Evolutionary conservation across 2,797 vertebrate species (phyloP).

Genomic region (Pithecia hirsuta): DNA sequence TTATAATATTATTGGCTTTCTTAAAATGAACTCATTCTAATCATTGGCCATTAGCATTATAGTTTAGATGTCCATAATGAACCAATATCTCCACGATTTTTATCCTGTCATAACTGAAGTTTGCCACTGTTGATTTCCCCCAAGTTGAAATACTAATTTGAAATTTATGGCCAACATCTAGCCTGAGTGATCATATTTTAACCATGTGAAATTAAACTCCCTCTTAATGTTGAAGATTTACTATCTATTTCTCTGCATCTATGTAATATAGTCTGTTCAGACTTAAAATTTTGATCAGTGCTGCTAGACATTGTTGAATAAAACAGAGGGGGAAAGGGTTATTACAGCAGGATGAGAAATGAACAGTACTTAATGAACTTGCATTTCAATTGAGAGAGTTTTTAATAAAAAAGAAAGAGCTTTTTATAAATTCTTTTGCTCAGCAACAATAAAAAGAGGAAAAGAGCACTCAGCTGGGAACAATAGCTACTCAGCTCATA

Average conservation of each 20-base stretch:
- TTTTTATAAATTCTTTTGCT: conserved; percentile 69
- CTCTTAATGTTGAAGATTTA: neutral
- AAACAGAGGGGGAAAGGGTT: neutral
- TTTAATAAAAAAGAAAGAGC: conserved; percentile 56
- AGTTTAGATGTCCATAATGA: neutral
- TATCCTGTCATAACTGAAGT: neutral
- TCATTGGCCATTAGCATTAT: neutral
- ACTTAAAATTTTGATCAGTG: neutral
- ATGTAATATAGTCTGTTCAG: neutral
- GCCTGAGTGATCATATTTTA: neutral
- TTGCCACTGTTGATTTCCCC: neutral
- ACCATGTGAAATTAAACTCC: neutral
- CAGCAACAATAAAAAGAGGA: conserved; percentile 54
- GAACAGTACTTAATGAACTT: conserved; percentile 70
- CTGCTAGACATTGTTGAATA: neutral
- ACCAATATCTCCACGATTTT: neutral
- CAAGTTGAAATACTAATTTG: neutral
- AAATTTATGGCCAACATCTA: neutral
- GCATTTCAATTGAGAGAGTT: conserved; percentile 61
- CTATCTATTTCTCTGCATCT: neutral
- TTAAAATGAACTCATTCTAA: neutral
- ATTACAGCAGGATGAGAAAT: conserved; percentile 43
- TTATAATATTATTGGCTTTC: neutral
- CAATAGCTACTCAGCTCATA: conserved; percentile 71
- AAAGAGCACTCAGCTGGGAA: conserved; percentile 65